phyloP scores from a whole-genome alignment of 2,888 invertebrate genomes.

The Eumacrocentrus americanus region DNA sequence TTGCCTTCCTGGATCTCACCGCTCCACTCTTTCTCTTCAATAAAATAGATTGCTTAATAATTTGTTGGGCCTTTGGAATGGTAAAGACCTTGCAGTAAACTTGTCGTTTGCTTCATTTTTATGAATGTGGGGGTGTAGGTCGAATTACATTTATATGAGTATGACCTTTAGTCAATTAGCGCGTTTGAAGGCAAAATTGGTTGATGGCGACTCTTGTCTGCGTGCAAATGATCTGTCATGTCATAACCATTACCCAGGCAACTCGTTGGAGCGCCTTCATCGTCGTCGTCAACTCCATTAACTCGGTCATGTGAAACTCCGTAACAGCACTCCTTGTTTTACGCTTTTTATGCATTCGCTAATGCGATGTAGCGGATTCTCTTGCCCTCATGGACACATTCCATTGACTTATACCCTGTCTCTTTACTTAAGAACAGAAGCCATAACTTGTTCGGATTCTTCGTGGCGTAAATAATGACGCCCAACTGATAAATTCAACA shows the following conservation, averaged over 20 bases:
- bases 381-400: background rate
- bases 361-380: slow-evolving; percentile 18
- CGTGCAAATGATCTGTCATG: slow-evolving; percentile 48
- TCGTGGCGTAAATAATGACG: too few relatives aligned
- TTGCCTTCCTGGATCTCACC: too few relatives aligned
- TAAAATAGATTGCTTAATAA: too few relatives aligned
- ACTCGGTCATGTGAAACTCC: slow-evolving; percentile 54
- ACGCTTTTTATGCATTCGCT: slow-evolving; percentile 3
- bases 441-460: too few relatives aligned
- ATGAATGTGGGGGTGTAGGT: slow-evolving; percentile 22
- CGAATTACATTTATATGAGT: slow-evolving; percentile 50
- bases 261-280: slow-evolving; percentile 14
- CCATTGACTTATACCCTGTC: slow-evolving; percentile 6
- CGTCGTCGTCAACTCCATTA: slow-evolving; percentile 32
- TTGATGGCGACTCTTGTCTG: slow-evolving; percentile 25
- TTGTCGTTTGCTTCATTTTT: background rate
- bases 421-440: background rate
- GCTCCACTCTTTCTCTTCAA: too few relatives aligned
- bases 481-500: background rate
- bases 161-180: slow-evolving; percentile 55
- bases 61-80: too few relatives aligned
- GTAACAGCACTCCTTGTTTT: slow-evolving; percentile 19
- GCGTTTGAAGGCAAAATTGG: slow-evolving; percentile 25
- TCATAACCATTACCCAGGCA: slow-evolving; percentile 41
- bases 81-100: slow-evolving; percentile 4